A percentile compares a stretch with the other conserved stretches of the same genome.
phyloP scores from a whole-genome alignment of 2,113 vertebrate species.

The Eulemur macaco region DNA sequence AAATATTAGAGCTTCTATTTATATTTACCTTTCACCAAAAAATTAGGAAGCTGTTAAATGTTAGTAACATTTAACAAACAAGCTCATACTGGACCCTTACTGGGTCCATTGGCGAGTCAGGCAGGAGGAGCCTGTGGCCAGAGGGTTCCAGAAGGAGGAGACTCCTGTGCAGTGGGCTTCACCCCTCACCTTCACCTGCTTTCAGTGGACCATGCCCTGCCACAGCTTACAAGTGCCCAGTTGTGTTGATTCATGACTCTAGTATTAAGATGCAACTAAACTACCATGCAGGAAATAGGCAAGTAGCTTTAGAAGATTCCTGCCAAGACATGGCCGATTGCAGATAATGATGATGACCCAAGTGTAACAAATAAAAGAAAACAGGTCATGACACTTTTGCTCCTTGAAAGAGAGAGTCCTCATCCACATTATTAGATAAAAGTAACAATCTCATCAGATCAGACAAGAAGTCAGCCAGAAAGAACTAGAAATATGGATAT shows the following conservation, averaged over 20 bases:
- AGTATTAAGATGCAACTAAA: not conserved
- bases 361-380: no score
- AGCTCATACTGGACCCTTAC: not conserved
- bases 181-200: not conserved
- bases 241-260: not conserved
- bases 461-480: not conserved
- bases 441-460: not conserved
- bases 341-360: not conserved
- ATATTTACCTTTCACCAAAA: not conserved
- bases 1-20: not conserved
- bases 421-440: not conserved
- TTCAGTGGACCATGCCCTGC: not conserved
- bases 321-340: not conserved
- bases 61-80: not conserved
- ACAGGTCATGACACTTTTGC: no score
- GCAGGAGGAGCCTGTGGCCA: not conserved
- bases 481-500: not conserved
- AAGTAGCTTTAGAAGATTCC: not conserved
- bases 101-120: not conserved
- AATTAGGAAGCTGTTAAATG: not conserved
- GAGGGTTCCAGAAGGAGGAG: not conserved
- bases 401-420: not conserved
- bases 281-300: not conserved
- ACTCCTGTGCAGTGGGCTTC: no score
- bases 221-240: rapidly evolving